Evolutionary conservation across 2,113 vertebrate genomes (phyloP), one percentile per base, ranked within the genome.

Genomic region (Trematocara variabile): DNA sequence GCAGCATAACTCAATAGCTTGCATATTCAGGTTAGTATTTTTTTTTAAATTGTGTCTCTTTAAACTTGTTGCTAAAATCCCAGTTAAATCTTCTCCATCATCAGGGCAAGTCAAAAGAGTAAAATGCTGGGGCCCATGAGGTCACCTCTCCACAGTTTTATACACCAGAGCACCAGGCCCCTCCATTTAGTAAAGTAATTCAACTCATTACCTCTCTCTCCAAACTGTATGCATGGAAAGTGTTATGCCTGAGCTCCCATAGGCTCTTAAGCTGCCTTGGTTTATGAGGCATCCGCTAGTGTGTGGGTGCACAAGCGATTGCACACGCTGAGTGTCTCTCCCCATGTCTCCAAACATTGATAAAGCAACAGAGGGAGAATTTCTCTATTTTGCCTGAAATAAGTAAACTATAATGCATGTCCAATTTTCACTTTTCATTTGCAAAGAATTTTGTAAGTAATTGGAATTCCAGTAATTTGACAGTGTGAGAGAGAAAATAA

Each of bases 111-210:
- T 25, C 63, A 68, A 80, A 65, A 56, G 46, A 56, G 41, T 50
- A 73, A 82, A 84, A 86, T 77, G 55, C 60, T 75, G 54, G 52
- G 52, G 78, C 85, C 70, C 77, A 33, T 25, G 82, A 88, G 85
- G 86, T 91, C 87, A 80, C 37, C 70, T 81, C 63, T 81, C 34
- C 14, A 37, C 79, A 77, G 50, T 87, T 82, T 89, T 88, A 85
- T 52, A 81, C 39, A 85, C 86, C 92, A 89, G 84, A 92, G 65
- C 79, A 87, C 84, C 89, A 89, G 80, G 54, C 85, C 60, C 68
- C 75, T 89, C 82, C 87, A 90, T 94, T 94, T 92, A 92, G 84
- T 77, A 75, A 83, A 81, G 54, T 87, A 90, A 93, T 94, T 90
- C 16, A 34, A 80, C 88, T 94, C 90, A 92, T 94, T 93, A 92